Conservation (phyloP, 92 coral and sea anemone genomes). For the Heteractis magnifica region DNA sequence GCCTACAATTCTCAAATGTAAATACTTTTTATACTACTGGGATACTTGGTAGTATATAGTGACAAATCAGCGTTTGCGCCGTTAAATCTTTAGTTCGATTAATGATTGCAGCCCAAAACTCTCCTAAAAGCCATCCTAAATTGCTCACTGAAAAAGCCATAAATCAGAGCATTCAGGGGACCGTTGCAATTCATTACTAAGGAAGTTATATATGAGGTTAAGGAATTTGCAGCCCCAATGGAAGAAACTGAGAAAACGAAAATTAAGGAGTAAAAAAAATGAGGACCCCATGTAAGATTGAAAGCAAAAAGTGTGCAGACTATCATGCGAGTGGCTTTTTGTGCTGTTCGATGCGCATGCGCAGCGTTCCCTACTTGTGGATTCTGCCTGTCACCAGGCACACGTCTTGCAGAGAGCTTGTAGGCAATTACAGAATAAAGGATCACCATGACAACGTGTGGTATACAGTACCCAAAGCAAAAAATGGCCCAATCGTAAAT, state of each 20-base stretch:
- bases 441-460: slow-evolving; percentile 17
- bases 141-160: neutral
- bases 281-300: slow-evolving; percentile 27
- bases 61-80: neutral
- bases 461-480: slow-evolving; percentile 7
- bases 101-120: neutral
- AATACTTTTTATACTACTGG: no score
- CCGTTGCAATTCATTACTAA: neutral
- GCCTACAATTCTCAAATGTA: no score
- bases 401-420: slow-evolving; percentile 17
- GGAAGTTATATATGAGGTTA: neutral
- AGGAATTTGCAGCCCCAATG: neutral
- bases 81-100: neutral
- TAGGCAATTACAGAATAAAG: slow-evolving; percentile 30
- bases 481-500: neutral
- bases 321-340: slow-evolving; percentile 28
- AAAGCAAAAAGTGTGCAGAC: neutral
- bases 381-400: slow-evolving; percentile 18
- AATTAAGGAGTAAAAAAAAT: neutral
- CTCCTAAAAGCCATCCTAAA: neutral
- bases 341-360: neutral
- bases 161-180: neutral
- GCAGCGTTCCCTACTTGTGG: neutral
- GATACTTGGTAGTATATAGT: no score
- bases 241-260: neutral